Evolutionary conservation across 2,888 invertebrate genomes (phyloP).

Genomic region (Cabera pusaria): DNA sequence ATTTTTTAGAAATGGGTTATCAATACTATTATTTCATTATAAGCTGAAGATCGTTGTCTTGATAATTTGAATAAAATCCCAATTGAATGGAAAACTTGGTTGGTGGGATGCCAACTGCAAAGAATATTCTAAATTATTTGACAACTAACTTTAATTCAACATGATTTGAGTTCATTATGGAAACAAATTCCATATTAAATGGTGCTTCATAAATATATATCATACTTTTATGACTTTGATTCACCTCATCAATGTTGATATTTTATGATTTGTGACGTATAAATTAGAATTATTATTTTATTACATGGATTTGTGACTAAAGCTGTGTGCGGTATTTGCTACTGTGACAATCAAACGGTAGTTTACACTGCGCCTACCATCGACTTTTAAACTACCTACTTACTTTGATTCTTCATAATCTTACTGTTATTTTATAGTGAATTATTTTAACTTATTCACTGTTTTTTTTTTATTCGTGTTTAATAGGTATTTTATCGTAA

Average conservation of each 20-base stretch:
- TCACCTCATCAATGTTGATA: conserved; percentile 10
- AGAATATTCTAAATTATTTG: conserved; percentile 44
- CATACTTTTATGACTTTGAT: conserved; percentile 19
- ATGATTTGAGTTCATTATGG: conserved; percentile 31
- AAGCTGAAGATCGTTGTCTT: no score
- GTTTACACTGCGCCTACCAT: no score
- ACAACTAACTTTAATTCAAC: conserved; percentile 33
- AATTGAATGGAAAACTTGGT: conserved; percentile 40
- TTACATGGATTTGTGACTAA: no score
- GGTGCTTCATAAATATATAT: conserved; percentile 13
- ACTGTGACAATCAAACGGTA: no score
- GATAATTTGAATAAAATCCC: conserved; percentile 51
- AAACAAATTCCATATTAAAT: conserved; percentile 21
- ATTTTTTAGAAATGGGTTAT: conserved; percentile 23
- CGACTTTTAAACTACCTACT: no score
- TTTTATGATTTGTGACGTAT: conserved; percentile 7
- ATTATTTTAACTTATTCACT: no score
- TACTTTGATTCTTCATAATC: no score
- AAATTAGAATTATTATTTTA: conserved; percentile 11
- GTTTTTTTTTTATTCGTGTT: no score
- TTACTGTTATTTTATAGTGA: no score
- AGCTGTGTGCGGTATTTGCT: no score
- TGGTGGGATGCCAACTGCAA: conserved; percentile 34
- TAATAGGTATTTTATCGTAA: no score
- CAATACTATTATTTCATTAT: conserved; percentile 32